Conservation (phyloP, 2,888 invertebrate genomes). For the Archips crataeganus region DNA sequence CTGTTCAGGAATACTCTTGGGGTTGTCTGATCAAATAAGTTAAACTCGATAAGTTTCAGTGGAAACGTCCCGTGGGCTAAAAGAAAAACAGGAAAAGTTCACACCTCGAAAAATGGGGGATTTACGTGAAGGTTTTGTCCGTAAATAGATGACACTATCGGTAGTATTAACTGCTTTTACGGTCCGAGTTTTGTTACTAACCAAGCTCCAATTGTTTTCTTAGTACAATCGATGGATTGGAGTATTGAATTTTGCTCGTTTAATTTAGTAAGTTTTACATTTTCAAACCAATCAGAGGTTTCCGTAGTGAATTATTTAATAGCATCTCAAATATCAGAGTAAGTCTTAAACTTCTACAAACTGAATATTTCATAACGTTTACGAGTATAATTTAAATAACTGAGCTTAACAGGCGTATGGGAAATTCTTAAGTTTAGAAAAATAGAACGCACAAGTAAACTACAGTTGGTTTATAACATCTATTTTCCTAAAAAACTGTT, state of each 20-base stretch:
- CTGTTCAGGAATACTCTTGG: constrained; percentile 42
- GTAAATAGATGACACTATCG: constrained; percentile 26
- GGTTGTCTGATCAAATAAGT: constrained; percentile 70
- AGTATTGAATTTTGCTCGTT: not conserved
- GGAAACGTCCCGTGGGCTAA: constrained; percentile 52
- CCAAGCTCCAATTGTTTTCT: not conserved
- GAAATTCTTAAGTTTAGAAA: too few relatives aligned
- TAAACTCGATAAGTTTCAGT: constrained; percentile 71
- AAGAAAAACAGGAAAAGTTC: constrained; percentile 59
- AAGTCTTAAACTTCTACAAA: too few relatives aligned
- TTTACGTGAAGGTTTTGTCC: constrained; percentile 46
- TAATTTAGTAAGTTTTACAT: not conserved
- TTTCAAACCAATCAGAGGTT: too few relatives aligned
- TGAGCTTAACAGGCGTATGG: too few relatives aligned
- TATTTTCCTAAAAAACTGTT: too few relatives aligned
- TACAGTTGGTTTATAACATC: too few relatives aligned
- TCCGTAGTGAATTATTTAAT: too few relatives aligned
- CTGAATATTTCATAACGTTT: too few relatives aligned
- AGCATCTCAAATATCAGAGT: too few relatives aligned
- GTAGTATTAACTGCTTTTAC: constrained; percentile 10
- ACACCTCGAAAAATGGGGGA: constrained; percentile 50
- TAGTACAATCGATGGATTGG: not conserved
- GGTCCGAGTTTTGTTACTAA: not conserved
- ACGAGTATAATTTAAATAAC: too few relatives aligned
- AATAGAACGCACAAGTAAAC: too few relatives aligned